Base-by-base conservation (phyloP, 1,140 invertebrate genomes). In the Luehdorfia chinensis region DNA sequence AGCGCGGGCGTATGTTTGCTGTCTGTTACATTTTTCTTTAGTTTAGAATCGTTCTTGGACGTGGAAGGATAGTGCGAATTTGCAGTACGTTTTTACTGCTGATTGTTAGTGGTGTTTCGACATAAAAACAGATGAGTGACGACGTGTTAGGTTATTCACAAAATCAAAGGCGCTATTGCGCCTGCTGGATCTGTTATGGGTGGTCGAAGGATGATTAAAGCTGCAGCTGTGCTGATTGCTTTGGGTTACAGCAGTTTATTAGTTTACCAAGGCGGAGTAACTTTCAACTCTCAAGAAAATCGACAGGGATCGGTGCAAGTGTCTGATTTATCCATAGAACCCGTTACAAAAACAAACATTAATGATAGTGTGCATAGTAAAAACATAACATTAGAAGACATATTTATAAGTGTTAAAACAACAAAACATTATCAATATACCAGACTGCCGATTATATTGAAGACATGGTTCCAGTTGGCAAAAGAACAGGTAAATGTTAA, bases 331-430 rank as follows among this genome's bases (percentile, higher is more conserved):
- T 71, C 70, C 25, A 80, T 80, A 41, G 76, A 79, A 51, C 67
- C 75, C 33, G 69, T 75, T 49, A 83, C 75, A 25, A 80, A 75
- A 71, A 69, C 68, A 21, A 78, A 44, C 56, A 55, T 84, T 44
- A 57, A 70, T 50, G 71, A 83, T 23, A 93, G 92, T 56, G 90
- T 90, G 64, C 88, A 89, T 60, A 91, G 90, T 55, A 92, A 91
- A 58, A 89, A 91, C 36, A 93, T 93, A 30, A 90, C 89, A 41
- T 87, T 97, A 48, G 90, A 94, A 77, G 95, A 97, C 80, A 89
- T 98, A 59, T 98, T 97, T 86, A 94, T 98, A 75, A 96, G 95
- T 87, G 95, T 98, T 11, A 98, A 98, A 89, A 98, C 96, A 34
- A 97, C 96, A 18, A 92, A 92, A 71, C 91, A 92, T 84, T 97